phyloP scores from a whole-genome alignment of 2,888 invertebrate species.

The Poecilobothrus nobilitatus region DNA sequence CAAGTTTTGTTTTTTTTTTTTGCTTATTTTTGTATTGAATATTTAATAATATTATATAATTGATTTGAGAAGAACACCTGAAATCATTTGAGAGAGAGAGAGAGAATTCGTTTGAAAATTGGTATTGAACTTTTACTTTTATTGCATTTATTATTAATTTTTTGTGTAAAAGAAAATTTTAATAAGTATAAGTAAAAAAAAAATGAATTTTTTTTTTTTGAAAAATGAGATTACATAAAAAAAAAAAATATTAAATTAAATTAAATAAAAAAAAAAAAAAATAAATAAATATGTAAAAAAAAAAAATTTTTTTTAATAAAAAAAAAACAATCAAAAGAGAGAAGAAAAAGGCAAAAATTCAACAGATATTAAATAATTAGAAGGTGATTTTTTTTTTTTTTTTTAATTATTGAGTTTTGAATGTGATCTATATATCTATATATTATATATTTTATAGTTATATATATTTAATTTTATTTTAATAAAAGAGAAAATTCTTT shows the following conservation, averaged over 20 bases:
- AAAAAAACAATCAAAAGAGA: not conserved
- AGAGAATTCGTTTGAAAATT: not conserved
- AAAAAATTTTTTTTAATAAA: not conserved
- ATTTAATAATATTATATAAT: no score
- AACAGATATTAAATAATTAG: not conserved
- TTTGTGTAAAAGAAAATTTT: not conserved
- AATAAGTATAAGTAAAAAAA: not conserved
- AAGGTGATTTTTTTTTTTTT: not conserved
- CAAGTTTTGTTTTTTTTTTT: not conserved
- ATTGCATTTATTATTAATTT: not conserved
- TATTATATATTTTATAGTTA: no score
- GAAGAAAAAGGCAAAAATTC: not conserved
- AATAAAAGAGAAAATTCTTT: not conserved
- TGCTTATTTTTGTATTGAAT: not conserved
- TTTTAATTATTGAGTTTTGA: not conserved
- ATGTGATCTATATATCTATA: not conserved
- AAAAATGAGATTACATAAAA: not conserved
- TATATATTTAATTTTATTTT: not conserved
- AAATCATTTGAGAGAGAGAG: not conserved
- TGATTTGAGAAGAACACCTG: conserved; percentile 3
- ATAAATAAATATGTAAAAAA: not conserved
- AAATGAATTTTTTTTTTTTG: not conserved
- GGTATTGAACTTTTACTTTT: not conserved
- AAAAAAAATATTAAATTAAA: not conserved
- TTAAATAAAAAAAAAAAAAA: no score